Percentiles rank a stretch among this genome's conserved stretches.
These are phyloP conservation scores for Lasioglossum oenotherae DNA, from an alignment of 2,888 invertebrate species.

Conservation along the genomic window DNA sequence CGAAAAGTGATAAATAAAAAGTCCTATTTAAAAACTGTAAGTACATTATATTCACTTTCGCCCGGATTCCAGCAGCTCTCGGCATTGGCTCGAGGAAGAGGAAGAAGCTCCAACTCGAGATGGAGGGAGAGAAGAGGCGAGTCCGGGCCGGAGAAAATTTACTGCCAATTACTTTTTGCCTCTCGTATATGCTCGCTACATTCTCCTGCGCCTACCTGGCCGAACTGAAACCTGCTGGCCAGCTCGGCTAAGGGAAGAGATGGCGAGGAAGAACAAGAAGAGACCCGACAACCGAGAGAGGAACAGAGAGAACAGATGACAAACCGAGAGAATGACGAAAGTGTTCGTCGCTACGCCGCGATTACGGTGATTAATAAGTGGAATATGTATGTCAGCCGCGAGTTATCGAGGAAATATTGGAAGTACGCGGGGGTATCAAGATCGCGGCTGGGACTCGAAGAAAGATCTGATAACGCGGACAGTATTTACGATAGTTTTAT, in stretches of 20 bases:
- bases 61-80: not conserved
- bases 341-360: slow-evolving; percentile 19
- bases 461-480: slow-evolving; percentile 40
- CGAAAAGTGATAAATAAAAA: slow-evolving; percentile 1
- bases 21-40: not conserved
- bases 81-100: not conserved
- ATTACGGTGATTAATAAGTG: slow-evolving; percentile 41
- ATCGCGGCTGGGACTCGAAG: slow-evolving; percentile 20
- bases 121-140: not conserved
- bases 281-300: not conserved
- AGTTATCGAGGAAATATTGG: slow-evolving; percentile 37
- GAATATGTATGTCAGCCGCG: slow-evolving; percentile 42
- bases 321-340: slow-evolving; percentile 25
- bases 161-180: slow-evolving; percentile 70
- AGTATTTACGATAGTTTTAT: slow-evolving; percentile 30
- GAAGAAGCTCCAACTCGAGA: slow-evolving; percentile 34
- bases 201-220: slow-evolving; percentile 57
- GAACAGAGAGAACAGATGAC: slow-evolving; percentile 2
- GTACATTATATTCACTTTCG: slow-evolving; percentile 1
- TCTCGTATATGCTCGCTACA: slow-evolving; percentile 42
- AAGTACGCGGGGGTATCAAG: slow-evolving; percentile 34
- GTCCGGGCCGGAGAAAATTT: slow-evolving; percentile 59
- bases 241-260: not conserved
- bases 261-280: not conserved
- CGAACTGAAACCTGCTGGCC: slow-evolving; percentile 50